Evolutionary conservation across 2,113 vertebrate genomes (phyloP).

Genomic region (Saccopteryx leptura): DNA sequence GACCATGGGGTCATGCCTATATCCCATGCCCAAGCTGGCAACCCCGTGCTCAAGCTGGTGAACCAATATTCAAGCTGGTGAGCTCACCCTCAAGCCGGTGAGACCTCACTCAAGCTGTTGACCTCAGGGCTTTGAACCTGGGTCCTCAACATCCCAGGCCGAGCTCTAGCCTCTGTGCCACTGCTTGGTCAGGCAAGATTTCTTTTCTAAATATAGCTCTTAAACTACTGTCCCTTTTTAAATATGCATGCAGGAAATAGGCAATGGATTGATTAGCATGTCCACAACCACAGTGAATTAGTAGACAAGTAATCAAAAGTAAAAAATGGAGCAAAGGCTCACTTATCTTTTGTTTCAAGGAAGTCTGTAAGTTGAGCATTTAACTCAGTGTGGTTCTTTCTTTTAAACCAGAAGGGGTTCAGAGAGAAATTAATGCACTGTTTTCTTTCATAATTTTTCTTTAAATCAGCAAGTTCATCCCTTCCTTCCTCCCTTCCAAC

Average conservation of each 20-base stretch:
- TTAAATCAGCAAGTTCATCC: too few relatives aligned
- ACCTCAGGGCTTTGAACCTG: too few relatives aligned
- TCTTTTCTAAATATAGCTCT: background rate
- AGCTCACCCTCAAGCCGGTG: too few relatives aligned
- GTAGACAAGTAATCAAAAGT: slow-evolving; percentile 35
- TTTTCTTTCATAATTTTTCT: slow-evolving; percentile 20
- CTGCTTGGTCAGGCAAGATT: background rate
- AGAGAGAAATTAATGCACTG: background rate
- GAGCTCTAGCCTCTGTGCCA: too few relatives aligned
- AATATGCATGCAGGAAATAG: background rate
- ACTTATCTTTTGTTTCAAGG: background rate
- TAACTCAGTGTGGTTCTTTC: background rate
- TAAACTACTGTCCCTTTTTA: slow-evolving; percentile 10
- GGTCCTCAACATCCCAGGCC: too few relatives aligned
- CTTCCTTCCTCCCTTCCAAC: too few relatives aligned
- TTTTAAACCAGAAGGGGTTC: background rate
- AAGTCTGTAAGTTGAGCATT: slow-evolving; percentile 5
- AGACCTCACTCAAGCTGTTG: too few relatives aligned
- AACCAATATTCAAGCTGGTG: too few relatives aligned
- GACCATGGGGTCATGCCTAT: too few relatives aligned
- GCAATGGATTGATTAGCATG: background rate
- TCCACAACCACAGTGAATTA: background rate
- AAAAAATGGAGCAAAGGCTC: background rate
- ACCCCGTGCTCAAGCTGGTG: too few relatives aligned
- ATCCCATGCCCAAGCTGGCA: too few relatives aligned